Conservation (phyloP, 64 coral and sea anemone species). For the Pocillopora damicornis region DNA sequence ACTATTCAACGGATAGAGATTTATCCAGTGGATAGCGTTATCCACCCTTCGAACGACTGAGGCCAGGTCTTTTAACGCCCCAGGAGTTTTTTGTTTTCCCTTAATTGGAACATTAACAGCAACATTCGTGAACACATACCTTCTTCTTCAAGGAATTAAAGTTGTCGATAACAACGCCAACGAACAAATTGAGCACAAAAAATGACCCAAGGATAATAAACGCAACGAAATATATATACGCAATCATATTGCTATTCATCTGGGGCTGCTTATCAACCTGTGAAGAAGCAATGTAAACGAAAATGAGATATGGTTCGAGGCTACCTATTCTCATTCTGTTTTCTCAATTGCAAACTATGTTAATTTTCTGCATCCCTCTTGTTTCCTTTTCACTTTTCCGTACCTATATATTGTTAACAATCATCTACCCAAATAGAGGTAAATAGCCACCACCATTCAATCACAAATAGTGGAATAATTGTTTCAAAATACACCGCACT, state of each 20-base stretch:
- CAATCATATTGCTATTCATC: constrained; percentile 33
- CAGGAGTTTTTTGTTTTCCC: too few species aligned
- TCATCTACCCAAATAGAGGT: too few species aligned
- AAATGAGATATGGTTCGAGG: not conserved
- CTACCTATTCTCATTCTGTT: not conserved
- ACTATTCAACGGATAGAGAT: too few species aligned
- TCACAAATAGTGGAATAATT: too few species aligned
- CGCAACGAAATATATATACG: constrained; percentile 41
- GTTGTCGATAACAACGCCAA: constrained; percentile 55
- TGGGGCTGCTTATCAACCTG: constrained; percentile 44
- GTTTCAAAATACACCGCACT: too few species aligned
- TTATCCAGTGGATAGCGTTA: too few species aligned
- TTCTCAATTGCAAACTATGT: not conserved
- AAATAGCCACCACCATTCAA: too few species aligned
- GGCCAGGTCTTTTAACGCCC: too few species aligned
- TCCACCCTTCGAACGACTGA: too few species aligned
- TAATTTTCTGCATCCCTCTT: not conserved
- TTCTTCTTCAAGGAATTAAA: constrained; percentile 52
- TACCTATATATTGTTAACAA: too few species aligned
- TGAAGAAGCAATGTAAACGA: not conserved
- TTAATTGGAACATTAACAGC: too few species aligned
- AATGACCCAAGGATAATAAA: constrained; percentile 46
- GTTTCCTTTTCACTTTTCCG: too few species aligned
- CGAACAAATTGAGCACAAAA: constrained; percentile 59
- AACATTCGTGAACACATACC: not conserved